Evolutionary conservation across 2,113 vertebrate species (phyloP).

Genomic region (Hydropotes inermis): DNA sequence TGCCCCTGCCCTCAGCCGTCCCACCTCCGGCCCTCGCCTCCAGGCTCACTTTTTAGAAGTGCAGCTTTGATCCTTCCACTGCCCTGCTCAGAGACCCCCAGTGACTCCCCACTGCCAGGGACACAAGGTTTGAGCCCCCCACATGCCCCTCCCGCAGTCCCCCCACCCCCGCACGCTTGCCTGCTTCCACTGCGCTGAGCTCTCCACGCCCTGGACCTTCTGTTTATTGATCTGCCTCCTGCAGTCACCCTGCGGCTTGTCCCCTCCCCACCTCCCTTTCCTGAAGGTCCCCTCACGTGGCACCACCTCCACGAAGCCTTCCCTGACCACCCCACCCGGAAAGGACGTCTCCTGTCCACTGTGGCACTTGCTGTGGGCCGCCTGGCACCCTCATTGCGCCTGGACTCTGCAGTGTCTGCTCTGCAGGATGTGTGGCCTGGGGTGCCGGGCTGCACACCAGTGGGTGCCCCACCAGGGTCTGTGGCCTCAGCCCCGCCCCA

Average conservation of each 20-base stretch:
- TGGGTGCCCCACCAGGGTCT: background rate
- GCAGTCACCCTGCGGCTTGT: background rate
- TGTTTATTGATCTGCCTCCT: background rate
- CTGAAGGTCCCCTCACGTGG: background rate
- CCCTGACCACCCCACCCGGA: background rate
- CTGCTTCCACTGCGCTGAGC: background rate
- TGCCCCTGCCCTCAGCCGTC: background rate
- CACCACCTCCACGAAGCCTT: background rate
- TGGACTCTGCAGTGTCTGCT: background rate
- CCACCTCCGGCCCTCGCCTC: background rate
- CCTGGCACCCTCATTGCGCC: rapidly evolving
- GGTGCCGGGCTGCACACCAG: background rate
- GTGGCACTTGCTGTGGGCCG: background rate
- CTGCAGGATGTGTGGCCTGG: rapidly evolving
- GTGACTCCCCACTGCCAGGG: background rate
- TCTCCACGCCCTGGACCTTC: rapidly evolving
- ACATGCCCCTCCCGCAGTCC: background rate
- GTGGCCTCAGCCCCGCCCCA: background rate
- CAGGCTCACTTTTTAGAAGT: background rate
- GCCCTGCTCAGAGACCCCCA: background rate
- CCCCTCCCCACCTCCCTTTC: background rate
- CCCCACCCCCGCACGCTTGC: rapidly evolving
- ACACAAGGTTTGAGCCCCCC: rapidly evolving
- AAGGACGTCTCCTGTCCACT: background rate
- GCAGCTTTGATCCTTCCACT: too few relatives aligned